Evolutionary conservation across 1,140 invertebrate species (phyloP).

Genomic region (Caenorhabditis tropicalis): DNA sequence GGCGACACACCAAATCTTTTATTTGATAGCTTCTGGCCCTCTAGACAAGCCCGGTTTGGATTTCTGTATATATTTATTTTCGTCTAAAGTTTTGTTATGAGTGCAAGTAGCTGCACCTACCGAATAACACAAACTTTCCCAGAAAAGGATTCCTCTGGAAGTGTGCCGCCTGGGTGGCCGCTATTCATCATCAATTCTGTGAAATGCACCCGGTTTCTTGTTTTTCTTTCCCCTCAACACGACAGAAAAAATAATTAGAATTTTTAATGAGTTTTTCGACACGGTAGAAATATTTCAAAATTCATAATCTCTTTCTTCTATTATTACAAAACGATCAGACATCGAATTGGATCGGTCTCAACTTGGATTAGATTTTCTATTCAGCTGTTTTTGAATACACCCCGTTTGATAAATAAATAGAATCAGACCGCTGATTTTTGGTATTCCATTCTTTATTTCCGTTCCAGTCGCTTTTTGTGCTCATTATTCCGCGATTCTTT

Average conservation of each 20-base stretch:
- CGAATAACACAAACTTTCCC: neutral
- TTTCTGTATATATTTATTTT: no score
- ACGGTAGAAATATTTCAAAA: no score
- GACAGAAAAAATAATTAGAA: no score
- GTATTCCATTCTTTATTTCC: neutral
- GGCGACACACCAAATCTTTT: no score
- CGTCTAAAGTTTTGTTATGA: neutral
- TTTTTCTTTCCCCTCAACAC: no score
- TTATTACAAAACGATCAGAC: neutral
- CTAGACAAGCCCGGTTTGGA: no score
- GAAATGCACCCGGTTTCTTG: no score
- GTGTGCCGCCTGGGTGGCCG: neutral
- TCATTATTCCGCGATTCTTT: no score
- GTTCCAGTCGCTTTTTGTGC: neutral
- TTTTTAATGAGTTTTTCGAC: no score
- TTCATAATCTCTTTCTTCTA: neutral
- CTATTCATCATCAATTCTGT: neutral
- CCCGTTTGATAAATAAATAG: neutral
- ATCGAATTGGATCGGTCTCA: neutral
- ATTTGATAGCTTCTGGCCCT: no score
- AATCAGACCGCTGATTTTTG: neutral
- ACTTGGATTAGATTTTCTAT: constrained; percentile 6
- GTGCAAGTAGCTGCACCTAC: neutral
- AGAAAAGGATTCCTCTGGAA: neutral
- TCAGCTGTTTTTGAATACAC: neutral